Conservation (phyloP, 2,888 invertebrate genomes). For the Pinctada fucata region DNA sequence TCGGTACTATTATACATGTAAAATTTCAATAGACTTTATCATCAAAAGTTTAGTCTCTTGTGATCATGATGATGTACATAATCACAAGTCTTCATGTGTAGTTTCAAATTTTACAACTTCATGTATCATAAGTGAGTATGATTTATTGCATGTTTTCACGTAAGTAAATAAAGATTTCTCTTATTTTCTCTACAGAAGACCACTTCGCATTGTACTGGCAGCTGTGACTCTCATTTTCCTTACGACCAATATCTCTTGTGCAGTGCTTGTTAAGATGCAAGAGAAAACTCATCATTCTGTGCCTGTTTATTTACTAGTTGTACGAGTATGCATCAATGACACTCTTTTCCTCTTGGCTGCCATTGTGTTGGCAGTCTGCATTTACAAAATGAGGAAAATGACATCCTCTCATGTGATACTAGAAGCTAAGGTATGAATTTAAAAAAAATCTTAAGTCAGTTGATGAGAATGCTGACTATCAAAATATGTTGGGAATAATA, state of each 20-base stretch:
- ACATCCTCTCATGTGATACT: conserved; percentile 71
- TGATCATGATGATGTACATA: too few species aligned
- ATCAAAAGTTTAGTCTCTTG: not conserved
- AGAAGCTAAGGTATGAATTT: conserved; percentile 71
- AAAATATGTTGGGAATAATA: too few species aligned
- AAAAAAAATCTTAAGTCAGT: too few species aligned
- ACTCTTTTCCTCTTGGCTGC: conserved; percentile 70
- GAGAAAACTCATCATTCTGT: conserved; percentile 50
- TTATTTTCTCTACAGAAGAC: conserved; percentile 46
- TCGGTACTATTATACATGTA: too few species aligned
- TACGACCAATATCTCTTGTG: conserved; percentile 70
- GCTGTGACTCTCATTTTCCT: conserved; percentile 67
- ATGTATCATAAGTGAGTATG: too few species aligned
- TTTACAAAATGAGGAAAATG: conserved; percentile 73
- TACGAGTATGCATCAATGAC: conserved; percentile 73
- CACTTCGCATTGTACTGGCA: conserved; percentile 59
- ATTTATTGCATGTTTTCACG: too few species aligned
- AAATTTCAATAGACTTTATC: not conserved
- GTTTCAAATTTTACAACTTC: too few species aligned
- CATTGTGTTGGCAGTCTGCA: conserved; percentile 67
- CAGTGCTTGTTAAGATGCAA: conserved; percentile 61
- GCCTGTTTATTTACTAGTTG: conserved; percentile 62
- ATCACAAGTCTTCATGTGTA: too few species aligned
- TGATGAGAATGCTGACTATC: too few species aligned
- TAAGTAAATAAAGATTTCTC: too few species aligned